Evolutionary conservation across 2,797 vertebrate genomes (phyloP).

Genomic region (Mormyrops attenuatus): DNA sequence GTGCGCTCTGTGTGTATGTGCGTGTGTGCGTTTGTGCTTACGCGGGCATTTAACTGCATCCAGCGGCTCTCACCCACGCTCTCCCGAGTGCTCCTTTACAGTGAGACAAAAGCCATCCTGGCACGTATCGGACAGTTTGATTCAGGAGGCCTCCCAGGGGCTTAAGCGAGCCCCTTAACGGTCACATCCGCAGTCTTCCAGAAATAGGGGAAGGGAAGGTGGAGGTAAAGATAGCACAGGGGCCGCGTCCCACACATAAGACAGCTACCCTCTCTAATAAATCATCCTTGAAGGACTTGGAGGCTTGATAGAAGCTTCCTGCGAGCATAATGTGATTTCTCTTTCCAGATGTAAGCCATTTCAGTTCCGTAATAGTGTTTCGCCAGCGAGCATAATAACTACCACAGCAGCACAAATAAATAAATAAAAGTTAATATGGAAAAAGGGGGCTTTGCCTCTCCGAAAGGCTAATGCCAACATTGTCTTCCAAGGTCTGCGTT

Average conservation of each 20-base stretch:
- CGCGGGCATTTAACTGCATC: not conserved
- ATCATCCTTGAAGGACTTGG: constrained; percentile 42
- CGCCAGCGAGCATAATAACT: not conserved
- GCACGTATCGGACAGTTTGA: constrained; percentile 51
- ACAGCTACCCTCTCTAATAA: constrained; percentile 55
- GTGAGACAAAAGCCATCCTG: constrained; percentile 49
- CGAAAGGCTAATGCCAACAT: not conserved
- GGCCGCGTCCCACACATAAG: constrained; percentile 53
- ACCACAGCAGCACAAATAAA: constrained; percentile 11
- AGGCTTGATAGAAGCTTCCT: constrained; percentile 9
- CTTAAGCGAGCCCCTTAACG: constrained; percentile 54
- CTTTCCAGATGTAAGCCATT: constrained; percentile 20
- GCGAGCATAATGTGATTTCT: constrained; percentile 23
- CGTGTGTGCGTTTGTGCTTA: not conserved
- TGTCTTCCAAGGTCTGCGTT: not conserved
- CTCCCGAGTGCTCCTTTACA: constrained; percentile 33
- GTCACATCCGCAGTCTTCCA: constrained; percentile 58
- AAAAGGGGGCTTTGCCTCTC: not conserved
- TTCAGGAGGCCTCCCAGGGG: constrained; percentile 58
- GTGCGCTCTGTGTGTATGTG: not conserved
- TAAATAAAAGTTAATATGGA: constrained; percentile 11
- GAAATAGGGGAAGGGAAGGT: constrained; percentile 56
- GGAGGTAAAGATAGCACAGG: constrained; percentile 56
- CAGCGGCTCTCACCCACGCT: constrained; percentile 16
- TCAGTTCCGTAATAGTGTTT: not conserved